phyloP scores from a whole-genome alignment of 2,888 invertebrate species.

The Falcaria lacertinaria region DNA sequence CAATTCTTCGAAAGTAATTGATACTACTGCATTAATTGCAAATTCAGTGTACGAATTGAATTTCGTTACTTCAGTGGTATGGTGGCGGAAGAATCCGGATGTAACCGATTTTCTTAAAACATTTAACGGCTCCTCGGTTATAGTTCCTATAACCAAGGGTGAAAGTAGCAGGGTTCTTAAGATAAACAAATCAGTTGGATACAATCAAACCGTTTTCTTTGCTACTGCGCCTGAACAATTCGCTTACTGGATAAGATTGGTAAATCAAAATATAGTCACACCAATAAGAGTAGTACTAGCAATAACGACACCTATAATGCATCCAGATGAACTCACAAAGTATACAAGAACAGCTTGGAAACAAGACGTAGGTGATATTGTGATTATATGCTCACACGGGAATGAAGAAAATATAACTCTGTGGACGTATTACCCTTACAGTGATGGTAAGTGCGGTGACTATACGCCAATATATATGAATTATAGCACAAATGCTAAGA shows the following conservation, averaged over 20 bases:
- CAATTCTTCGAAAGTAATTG: slow-evolving; percentile 19
- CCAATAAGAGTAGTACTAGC: slow-evolving; percentile 39
- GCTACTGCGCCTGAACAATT: slow-evolving; percentile 32
- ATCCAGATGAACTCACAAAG: slow-evolving; percentile 14
- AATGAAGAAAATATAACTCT: slow-evolving; percentile 18
- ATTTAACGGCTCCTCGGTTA: slow-evolving; percentile 30
- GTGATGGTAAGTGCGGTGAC: slow-evolving; percentile 34
- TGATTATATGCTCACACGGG: slow-evolving; percentile 28
- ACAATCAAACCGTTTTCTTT: slow-evolving; percentile 42
- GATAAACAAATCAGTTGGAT: slow-evolving; percentile 20
- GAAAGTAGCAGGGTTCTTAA: slow-evolving; percentile 11
- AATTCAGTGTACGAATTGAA: slow-evolving; percentile 29
- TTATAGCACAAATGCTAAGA: slow-evolving; percentile 9
- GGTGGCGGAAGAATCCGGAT: slow-evolving; percentile 23
- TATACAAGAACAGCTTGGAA: slow-evolving; percentile 38
- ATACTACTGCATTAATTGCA: slow-evolving; percentile 30
- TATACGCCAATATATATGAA: slow-evolving; percentile 27
- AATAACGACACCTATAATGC: slow-evolving; percentile 17
- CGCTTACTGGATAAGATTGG: slow-evolving; percentile 21
- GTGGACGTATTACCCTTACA: slow-evolving; percentile 46
- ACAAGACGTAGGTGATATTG: slow-evolving; percentile 42
- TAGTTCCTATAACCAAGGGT: slow-evolving; percentile 17
- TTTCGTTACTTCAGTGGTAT: slow-evolving; percentile 33
- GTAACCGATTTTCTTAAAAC: slow-evolving; percentile 27
- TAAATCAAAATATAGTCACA: slow-evolving; percentile 25